Base-by-base conservation (phyloP, 2,113 vertebrate genomes). In the Hyla sarda region DNA sequence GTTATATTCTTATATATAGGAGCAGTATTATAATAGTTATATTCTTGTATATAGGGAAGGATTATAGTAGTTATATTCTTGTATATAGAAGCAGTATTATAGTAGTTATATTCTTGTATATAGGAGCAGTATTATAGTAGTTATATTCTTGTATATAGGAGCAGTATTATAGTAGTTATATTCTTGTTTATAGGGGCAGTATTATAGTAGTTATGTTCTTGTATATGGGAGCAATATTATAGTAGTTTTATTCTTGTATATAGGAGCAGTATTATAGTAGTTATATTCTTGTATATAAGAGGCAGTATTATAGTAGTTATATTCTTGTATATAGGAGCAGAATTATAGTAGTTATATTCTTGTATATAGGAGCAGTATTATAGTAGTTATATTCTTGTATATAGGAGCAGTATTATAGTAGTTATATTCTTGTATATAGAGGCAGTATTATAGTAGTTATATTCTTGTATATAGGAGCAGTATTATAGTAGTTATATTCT, bases 151-250 rank as follows among this genome's bases (percentile, higher is more conserved):
- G 58, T 62, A 62, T 21, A 62, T 58, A 62, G 58, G n/a, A 10
- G 60, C 25, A 65, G 11, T 65, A 30, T 65, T 65, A 62, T 62
- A 62, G 58, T 62, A 62, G 58, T 62, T 62, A 62, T 62, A 62
- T 62, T 62, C 58, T 28, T 62, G 58, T 62, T 28, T 2, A 62
- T 62, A 62, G 58, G 58, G 6, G n/a, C n/a, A n/a, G n/a, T n/a
- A n/a, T n/a, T n/a, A n/a, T n/a, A n/a, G n/a, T n/a, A n/a, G n/a
- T n/a, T n/a, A n/a, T n/a, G n/a, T n/a, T n/a, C n/a, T n/a, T n/a
- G n/a, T n/a, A n/a, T n/a, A n/a, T n/a, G n/a, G 58, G n/a, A 1
- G n/a, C n/a, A n/a, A n/a, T n/a, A 62, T 23, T 62, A 62, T 62
- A 62, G n/a, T 62, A 62, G 9, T 28, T 62, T 23, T 62, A 62